A percentile compares a stretch with the other conserved stretches of the same genome.
These are phyloP conservation scores for Drosophila kikkawai DNA, from an alignment of 1,140 invertebrate genomes.

Conservation along the genomic window DNA sequence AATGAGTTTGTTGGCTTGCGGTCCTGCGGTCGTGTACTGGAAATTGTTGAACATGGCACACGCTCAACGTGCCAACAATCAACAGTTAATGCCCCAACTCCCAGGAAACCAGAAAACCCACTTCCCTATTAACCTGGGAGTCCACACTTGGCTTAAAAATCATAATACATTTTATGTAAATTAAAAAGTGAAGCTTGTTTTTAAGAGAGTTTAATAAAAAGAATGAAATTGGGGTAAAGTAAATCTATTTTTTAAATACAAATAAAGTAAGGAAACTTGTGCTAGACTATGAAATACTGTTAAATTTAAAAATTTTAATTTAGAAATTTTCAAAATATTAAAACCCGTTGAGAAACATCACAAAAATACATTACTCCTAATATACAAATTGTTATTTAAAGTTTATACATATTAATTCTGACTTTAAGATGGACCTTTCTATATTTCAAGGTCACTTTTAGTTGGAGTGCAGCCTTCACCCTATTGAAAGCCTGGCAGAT, in stretches of 20 bases:
- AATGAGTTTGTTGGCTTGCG: constrained; percentile 44
- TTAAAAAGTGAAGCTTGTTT: not conserved
- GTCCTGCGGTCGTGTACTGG: constrained; percentile 11
- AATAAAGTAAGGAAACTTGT: not conserved
- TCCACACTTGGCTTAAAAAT: constrained; percentile 1
- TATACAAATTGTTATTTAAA: not conserved
- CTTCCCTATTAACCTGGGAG: not conserved
- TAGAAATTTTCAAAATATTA: not conserved
- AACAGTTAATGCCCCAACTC: constrained; percentile 21
- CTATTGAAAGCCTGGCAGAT: constrained; percentile 15
- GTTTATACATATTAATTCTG: not conserved
- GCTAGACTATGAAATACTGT: too few relatives aligned
- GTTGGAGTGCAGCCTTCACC: not conserved
- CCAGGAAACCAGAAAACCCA: constrained; percentile 10
- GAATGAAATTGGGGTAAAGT: not conserved
- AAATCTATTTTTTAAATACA: not conserved
- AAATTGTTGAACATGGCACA: constrained; percentile 10
- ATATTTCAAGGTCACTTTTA: not conserved
- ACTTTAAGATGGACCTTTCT: not conserved
- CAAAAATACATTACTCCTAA: not conserved
- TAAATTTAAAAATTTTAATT: too few relatives aligned
- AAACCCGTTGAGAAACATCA: not conserved
- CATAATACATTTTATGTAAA: not conserved
- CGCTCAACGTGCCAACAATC: constrained; percentile 17
- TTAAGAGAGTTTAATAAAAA: not conserved